Percentiles rank a stretch among this genome's conserved stretches.
These are phyloP conservation scores for Papilio elwesi DNA, from an alignment of 2,888 invertebrate genomes.

Conservation along the genomic window DNA sequence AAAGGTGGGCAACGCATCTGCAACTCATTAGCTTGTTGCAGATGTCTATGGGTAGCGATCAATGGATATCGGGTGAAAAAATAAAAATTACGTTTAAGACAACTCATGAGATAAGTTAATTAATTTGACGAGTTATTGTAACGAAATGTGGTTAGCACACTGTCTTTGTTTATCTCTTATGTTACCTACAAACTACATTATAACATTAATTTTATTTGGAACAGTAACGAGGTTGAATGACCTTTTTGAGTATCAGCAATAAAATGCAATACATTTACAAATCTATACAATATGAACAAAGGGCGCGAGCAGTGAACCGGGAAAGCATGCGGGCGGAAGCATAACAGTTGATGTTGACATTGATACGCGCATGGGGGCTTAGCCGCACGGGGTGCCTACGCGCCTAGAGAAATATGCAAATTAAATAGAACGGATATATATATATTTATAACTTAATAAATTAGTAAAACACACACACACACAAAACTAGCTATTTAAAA, in stretches of 20 bases:
- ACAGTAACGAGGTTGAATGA: background rate
- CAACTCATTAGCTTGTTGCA: too few relatives aligned
- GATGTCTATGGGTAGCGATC: too few relatives aligned
- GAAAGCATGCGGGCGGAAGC: slow-evolving; percentile 24
- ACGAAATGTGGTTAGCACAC: too few relatives aligned
- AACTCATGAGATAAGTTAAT: too few relatives aligned
- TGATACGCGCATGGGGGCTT: slow-evolving; percentile 1
- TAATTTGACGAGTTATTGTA: too few relatives aligned
- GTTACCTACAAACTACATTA: too few relatives aligned
- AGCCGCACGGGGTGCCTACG: background rate
- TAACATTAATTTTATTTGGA: background rate
- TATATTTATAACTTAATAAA: background rate
- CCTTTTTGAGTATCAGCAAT: background rate
- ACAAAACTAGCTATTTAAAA: too few relatives aligned
- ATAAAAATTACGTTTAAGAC: too few relatives aligned
- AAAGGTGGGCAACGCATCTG: too few relatives aligned
- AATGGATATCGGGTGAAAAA: too few relatives aligned
- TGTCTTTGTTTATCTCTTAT: too few relatives aligned
- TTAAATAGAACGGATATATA: background rate
- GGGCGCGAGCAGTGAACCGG: slow-evolving; percentile 2
- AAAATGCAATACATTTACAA: slow-evolving; percentile 28
- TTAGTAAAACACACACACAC: too few relatives aligned
- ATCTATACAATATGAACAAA: slow-evolving; percentile 14
- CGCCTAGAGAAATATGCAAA: background rate
- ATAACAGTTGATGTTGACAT: background rate